Evolutionary conservation across 2,797 vertebrate genomes (phyloP).

Genomic region (Poecilia gillii): DNA sequence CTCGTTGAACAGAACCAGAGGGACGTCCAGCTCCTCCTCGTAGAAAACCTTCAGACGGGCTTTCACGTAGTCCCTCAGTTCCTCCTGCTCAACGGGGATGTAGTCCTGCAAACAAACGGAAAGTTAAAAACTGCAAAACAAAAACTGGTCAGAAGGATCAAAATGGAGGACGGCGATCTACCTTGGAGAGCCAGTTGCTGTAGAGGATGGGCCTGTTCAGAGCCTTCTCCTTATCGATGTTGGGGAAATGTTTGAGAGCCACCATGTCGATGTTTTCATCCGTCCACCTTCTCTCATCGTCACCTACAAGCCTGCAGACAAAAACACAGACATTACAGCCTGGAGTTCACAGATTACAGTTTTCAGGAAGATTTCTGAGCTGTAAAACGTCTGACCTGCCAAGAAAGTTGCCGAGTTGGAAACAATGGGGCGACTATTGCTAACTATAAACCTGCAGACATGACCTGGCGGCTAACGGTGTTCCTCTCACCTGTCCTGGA

Average conservation of each 20-base stretch:
- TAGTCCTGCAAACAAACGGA: constrained; percentile 86
- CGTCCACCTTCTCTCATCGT: constrained; percentile 97
- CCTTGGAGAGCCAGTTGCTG: constrained; percentile 99
- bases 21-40: constrained; percentile 97
- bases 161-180: constrained; percentile 46
- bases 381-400: no score
- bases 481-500: constrained; percentile 92
- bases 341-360: no score
- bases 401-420: no score
- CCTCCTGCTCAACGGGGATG: constrained; percentile 98
- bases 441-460: no score
- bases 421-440: no score
- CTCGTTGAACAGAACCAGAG: constrained; percentile 97
- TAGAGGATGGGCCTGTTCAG: constrained; percentile 96
- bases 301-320: constrained; percentile 89
- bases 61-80: constrained; percentile 97
- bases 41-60: constrained; percentile 98
- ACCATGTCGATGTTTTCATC: constrained; percentile 98
- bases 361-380: no score
- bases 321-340: background rate
- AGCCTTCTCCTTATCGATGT: constrained; percentile 94
- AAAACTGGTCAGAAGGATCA: background rate
- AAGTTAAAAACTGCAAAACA: background rate
- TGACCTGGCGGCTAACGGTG: no score
- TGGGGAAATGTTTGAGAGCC: constrained; percentile 97